Evolutionary conservation across 37 sponge, comb jelly and placozoan species (phyloP).

Genomic region (Hormiphora californensis): DNA sequence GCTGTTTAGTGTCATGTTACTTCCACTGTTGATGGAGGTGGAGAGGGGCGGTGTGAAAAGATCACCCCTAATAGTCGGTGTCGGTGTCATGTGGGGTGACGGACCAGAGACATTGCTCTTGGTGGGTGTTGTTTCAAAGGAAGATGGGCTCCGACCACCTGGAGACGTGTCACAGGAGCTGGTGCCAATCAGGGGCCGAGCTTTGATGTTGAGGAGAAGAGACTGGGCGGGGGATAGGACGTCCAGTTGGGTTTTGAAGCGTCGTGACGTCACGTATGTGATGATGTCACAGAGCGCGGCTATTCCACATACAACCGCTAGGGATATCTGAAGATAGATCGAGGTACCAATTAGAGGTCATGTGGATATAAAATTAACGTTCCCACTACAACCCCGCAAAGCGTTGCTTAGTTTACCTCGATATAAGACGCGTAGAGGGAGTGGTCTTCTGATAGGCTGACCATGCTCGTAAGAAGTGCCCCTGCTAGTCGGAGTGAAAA

Average conservation of each 20-base stretch:
- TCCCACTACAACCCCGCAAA: no score
- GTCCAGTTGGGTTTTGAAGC: background rate
- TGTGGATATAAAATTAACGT: no score
- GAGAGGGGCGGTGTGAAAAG: constrained; percentile 53
- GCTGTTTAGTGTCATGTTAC: constrained; percentile 12
- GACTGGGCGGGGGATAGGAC: constrained; percentile 42
- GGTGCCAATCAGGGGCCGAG: background rate
- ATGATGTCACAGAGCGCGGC: constrained; percentile 23
- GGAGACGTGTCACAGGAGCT: background rate
- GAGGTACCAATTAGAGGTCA: no score
- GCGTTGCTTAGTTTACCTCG: no score
- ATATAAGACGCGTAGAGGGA: background rate
- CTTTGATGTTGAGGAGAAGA: constrained; percentile 26
- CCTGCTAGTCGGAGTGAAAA: constrained; percentile 3
- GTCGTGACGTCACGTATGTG: background rate
- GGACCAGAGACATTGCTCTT: no score
- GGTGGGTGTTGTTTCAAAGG: background rate
- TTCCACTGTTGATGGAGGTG: background rate
- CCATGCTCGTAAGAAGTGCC: background rate
- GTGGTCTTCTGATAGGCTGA: background rate
- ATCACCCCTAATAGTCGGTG: no score
- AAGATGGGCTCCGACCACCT: background rate
- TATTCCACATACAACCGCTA: constrained; percentile 42
- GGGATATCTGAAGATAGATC: no score
- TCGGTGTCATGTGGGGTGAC: no score